Evolutionary conservation across 2,888 invertebrate genomes (phyloP), one percentile per base, ranked within the genome.

Genomic region (Rhagophthalmus giganteus): DNA sequence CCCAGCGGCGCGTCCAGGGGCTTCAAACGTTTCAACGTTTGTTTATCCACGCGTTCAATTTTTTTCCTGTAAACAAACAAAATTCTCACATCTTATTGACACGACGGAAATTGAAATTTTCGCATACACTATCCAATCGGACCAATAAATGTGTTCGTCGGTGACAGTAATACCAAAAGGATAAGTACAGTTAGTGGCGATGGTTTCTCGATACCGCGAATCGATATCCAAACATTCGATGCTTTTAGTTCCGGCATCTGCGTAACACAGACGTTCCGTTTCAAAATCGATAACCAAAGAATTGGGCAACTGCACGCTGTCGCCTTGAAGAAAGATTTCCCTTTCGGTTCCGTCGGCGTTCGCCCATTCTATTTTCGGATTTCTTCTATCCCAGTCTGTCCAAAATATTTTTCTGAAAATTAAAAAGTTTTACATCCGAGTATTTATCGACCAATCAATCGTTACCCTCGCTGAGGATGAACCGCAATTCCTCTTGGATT

Each of bases 401-500:
- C 98, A 99, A 75, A 94, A 99, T 55, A 99, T 80, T 79, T 94
- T 92, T 26, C 95, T 94, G 71, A 3, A 76, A 74, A 13, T 7
- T 16, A n/a, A 11, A 26, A 11, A 49, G 12, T 14, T 1, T 2
- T 31, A 2, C 3, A 2, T 7, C 20, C n/a, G 5, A n/a, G 7
- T 11, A 10, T 1, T 13, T 1, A 24, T 8, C 12, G 13, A 32
- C 35, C 9, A n/a, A 28, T 4, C 8, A 32, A 8, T 40, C 46
- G 72, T 74, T 78, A 91, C 90, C 91, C 91, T 76, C 85, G 80
- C 58, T 82, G 84, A 25, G 96, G 91, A 81, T 98, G 96, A 4
- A 96, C 88, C 2, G 91, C 94, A 62, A 99, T 94, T 51, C 96
- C 95, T 69, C 98, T 82, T 0, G 98, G 98, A 78, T 98, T 95